Conservation (phyloP, 1,140 invertebrate genomes). For the Pseudomyrmex gracilis region DNA sequence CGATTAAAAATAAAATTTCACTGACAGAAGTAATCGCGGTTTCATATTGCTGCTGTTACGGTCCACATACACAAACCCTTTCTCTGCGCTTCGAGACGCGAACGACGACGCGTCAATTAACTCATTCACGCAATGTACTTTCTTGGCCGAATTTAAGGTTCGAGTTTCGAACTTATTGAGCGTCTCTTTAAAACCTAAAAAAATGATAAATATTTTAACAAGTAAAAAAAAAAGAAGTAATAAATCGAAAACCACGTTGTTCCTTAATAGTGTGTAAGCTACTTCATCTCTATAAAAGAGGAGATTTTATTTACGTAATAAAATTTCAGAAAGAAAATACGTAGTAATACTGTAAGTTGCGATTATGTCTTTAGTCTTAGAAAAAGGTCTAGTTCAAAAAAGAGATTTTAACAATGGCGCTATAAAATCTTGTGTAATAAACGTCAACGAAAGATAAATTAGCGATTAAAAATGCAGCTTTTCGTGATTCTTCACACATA, state of each 20-base stretch:
- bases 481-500: neutral
- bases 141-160: slow-evolving; percentile 44
- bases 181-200: neutral
- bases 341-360: neutral
- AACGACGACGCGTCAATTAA: slow-evolving; percentile 49
- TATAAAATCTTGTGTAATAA: slow-evolving; percentile 6
- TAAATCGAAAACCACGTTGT: too few relatives aligned
- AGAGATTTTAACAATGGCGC: neutral
- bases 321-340: too few relatives aligned
- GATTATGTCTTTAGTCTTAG: neutral
- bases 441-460: neutral
- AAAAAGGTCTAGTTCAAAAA: neutral
- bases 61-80: slow-evolving; percentile 55
- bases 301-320: too few relatives aligned
- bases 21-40: slow-evolving; percentile 6
- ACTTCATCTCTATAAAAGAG: too few relatives aligned
- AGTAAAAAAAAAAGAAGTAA: too few relatives aligned
- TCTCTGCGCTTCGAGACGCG: neutral
- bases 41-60: slow-evolving; percentile 45
- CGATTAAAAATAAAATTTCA: slow-evolving; percentile 42
- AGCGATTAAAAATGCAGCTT: slow-evolving; percentile 13
- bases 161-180: slow-evolving; percentile 17
- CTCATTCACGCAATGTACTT: slow-evolving; percentile 61
- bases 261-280: too few relatives aligned
- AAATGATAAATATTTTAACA: too few relatives aligned